Base-by-base conservation (phyloP, 2,797 vertebrate species). In the Lophura swinhoii region DNA sequence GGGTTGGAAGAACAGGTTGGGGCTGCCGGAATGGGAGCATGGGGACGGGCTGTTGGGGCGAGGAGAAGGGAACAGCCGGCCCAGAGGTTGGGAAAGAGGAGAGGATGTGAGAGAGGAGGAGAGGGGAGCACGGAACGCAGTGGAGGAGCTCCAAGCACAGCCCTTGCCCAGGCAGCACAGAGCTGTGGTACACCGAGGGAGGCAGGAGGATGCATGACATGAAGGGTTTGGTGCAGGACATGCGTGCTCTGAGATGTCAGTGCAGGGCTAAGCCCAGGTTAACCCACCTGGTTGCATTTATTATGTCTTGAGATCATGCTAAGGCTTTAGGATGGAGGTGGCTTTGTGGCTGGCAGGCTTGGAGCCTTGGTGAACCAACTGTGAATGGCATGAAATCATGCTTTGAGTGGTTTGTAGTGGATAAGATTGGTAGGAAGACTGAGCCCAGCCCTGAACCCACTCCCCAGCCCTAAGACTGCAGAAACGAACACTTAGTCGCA, bases 1-100 rank as follows among this genome's bases (percentile, higher is more conserved):
- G 92, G 96, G 94, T 97, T 95, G 96, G 97, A 97, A 97, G 97
- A 98, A 98, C 97, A 95, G 96, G 97, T 97, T 94, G 89, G 93
- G 85, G 91, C 94, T 91, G 90, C 89, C 20, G 28, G 29, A 69
- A 56, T 6, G 23, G 87, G 86, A 94, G 72, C 53, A 20, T 26
- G 69, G 88, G 87, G 90, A 73, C 23, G 41, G 49, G 13, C 24
- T 84, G 81, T 72, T 78, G 86, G 90, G 37, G 17, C 1, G 43
- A 58, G 75, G 48, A 51, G 66, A 51, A 33, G 33, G 9, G 44
- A 80, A 31, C 16, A 75, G 70, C 66, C 6, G 10, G 62, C 94
- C 81, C 21, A 23, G 29, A 3, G 59, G 90, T 68, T 23, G 81
- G 59, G 95, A 91, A 92, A 94, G 92, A 88, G 67, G 73, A 80